Conservation (phyloP, 2,888 invertebrate species). For the Apamea anceps region DNA sequence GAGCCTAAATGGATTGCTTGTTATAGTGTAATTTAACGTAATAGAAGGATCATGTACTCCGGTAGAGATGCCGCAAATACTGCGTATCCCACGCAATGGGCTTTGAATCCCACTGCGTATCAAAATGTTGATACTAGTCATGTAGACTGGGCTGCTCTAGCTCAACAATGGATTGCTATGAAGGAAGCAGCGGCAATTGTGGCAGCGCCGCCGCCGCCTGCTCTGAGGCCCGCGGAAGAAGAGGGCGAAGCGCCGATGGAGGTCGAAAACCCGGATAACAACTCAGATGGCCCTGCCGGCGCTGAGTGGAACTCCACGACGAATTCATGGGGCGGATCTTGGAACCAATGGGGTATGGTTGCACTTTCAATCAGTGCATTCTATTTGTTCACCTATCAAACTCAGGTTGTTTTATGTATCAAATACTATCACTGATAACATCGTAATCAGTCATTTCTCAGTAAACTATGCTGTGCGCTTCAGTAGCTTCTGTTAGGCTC, state of each 20-base stretch:
- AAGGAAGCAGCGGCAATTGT: constrained; percentile 93
- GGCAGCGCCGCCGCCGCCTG: constrained; percentile 91
- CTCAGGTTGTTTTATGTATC: background rate
- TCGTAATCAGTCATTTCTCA: background rate
- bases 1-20: constrained; percentile 30
- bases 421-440: background rate
- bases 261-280: constrained; percentile 93
- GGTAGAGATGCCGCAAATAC: constrained; percentile 91
- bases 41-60: constrained; percentile 87
- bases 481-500: background rate
- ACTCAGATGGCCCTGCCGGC: constrained; percentile 81
- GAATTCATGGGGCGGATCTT: constrained; percentile 84
- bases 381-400: background rate
- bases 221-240: constrained; percentile 88
- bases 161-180: constrained; percentile 99
- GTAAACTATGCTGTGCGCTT: background rate
- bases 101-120: constrained; percentile 94
- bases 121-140: constrained; percentile 95
- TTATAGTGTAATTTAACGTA: constrained; percentile 58
- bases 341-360: constrained; percentile 88
- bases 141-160: constrained; percentile 99
- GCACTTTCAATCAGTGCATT: constrained; percentile 11
- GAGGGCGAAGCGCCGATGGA: constrained; percentile 97
- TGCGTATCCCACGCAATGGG: constrained; percentile 94
- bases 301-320: constrained; percentile 82